Percentiles rank a stretch among this genome's conserved stretches.
These are phyloP conservation scores for Eulemur rubriventer DNA, from an alignment of 2,797 vertebrate species.

Conservation along the genomic window DNA sequence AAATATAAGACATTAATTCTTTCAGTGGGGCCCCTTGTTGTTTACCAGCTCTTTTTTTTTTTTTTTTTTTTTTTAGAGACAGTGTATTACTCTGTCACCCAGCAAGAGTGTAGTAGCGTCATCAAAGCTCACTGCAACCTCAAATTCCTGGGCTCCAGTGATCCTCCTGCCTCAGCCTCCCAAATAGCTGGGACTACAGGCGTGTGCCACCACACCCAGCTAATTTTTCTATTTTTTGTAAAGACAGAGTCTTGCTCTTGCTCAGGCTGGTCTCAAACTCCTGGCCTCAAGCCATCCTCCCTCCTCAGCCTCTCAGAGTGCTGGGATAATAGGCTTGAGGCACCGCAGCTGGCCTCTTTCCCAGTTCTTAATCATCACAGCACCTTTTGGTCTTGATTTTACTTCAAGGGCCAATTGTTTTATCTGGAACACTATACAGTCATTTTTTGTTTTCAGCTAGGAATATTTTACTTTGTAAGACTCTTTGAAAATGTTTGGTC, in stretches of 20 bases:
- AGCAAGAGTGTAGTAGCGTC: background rate
- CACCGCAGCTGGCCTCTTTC: background rate
- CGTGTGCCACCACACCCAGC: background rate
- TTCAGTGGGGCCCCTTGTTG: background rate
- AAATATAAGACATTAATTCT: background rate
- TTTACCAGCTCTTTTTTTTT: too few relatives aligned
- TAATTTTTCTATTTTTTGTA: background rate
- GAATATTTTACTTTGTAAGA: background rate
- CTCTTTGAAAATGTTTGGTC: background rate
- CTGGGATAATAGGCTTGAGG: background rate
- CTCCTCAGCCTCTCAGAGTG: background rate
- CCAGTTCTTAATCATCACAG: background rate
- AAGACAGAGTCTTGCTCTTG: background rate
- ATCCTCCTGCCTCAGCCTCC: background rate
- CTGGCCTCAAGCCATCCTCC: background rate
- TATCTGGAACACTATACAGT: background rate
- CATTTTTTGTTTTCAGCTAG: background rate
- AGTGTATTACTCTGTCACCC: background rate
- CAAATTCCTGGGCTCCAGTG: background rate
- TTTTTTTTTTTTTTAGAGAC: background rate
- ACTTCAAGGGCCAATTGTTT: background rate
- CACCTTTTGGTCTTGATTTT: background rate
- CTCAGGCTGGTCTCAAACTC: background rate
- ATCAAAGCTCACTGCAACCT: background rate
- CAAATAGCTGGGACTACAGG: background rate